A percentile compares a stretch with the other conserved stretches of the same genome.
These are phyloP conservation scores for Aspidiotus rigidus DNA, from an alignment of 2,888 invertebrate species.

Conservation along the genomic window DNA sequence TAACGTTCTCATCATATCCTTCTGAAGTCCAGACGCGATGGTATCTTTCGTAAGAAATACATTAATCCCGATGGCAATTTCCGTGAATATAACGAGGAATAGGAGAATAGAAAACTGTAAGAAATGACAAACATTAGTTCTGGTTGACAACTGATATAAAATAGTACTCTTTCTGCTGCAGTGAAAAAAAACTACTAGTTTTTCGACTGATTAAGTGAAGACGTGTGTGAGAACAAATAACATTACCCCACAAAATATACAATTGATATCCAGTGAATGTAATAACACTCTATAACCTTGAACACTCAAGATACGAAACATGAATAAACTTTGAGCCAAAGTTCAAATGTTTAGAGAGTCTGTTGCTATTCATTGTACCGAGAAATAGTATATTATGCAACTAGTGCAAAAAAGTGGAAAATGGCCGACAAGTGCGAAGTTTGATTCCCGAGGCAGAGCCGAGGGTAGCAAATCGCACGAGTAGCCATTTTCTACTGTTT, in stretches of 20 bases:
- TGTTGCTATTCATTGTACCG: too few species aligned
- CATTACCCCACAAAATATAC: neutral
- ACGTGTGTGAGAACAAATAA: neutral
- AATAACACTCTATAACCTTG: too few species aligned
- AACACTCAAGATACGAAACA: too few species aligned
- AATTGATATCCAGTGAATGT: neutral
- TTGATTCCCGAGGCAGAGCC: too few species aligned
- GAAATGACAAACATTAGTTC: neutral
- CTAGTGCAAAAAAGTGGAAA: too few species aligned
- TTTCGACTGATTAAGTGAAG: neutral
- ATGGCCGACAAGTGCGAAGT: too few species aligned
- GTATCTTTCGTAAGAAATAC: slow-evolving; percentile 1
- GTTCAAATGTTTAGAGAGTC: too few species aligned
- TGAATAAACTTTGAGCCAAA: too few species aligned
- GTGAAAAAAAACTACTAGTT: neutral
- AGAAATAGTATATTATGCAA: too few species aligned
- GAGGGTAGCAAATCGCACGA: too few species aligned
- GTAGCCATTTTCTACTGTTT: too few species aligned
- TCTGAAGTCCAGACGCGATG: neutral
- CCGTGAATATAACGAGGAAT: slow-evolving; percentile 13
- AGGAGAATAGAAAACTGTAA: slow-evolving; percentile 20
- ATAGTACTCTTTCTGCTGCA: neutral
- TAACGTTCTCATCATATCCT: slow-evolving; percentile 8
- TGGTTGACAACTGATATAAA: neutral
- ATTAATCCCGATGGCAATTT: slow-evolving; percentile 16